These are phyloP conservation scores for Lasioglossum malachurum DNA, from an alignment of 2,888 invertebrate species.

Conservation along the genomic window DNA sequence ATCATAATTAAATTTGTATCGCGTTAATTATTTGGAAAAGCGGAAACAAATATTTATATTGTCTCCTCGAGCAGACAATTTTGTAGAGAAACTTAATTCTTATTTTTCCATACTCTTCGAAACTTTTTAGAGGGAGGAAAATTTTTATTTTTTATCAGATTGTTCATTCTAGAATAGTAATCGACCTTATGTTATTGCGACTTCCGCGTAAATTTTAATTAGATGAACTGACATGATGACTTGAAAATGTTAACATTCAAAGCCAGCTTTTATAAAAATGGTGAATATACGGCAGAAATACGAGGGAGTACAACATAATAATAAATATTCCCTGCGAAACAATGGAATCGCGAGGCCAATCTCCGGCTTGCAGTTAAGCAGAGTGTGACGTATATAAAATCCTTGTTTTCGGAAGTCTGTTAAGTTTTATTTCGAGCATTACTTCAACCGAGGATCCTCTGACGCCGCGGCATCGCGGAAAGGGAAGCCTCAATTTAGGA, in stretches of 20 bases:
- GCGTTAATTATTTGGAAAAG: neutral
- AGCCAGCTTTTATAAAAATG: too few relatives aligned
- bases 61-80: neutral
- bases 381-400: neutral
- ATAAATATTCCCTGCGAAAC: neutral
- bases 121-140: neutral
- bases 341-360: neutral
- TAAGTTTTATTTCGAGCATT: neutral
- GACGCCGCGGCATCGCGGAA: neutral
- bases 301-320: too few relatives aligned
- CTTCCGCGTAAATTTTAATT: neutral
- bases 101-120: neutral
- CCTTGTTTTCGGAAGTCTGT: neutral
- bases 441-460: constrained; percentile 10
- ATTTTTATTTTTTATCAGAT: neutral
- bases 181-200: neutral
- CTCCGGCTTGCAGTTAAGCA: neutral
- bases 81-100: neutral
- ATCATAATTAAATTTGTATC: neutral
- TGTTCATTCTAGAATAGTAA: neutral
- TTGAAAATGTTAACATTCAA: neutral
- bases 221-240: neutral
- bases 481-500: constrained; percentile 44
- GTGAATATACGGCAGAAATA: too few relatives aligned
- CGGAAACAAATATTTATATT: neutral